Percentiles rank a stretch among this genome's conserved stretches.
phyloP scores from a whole-genome alignment of 2,797 vertebrate species.

The Florisuga fusca region DNA sequence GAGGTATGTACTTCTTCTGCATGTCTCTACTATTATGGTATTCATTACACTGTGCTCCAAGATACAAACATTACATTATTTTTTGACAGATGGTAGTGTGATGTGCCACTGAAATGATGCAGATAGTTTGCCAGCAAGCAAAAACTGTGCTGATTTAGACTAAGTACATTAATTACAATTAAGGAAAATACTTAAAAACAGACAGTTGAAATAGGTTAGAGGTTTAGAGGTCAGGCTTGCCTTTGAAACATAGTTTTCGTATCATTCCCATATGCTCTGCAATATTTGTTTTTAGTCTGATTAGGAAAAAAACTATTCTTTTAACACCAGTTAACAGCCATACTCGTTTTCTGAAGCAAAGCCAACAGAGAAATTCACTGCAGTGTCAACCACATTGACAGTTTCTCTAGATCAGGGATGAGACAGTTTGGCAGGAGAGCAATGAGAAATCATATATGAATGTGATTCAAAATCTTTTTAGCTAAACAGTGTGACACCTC shows the following conservation, averaged over 20 bases:
- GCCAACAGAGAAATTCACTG: background rate
- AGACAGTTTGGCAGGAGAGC: background rate
- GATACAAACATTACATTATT: background rate
- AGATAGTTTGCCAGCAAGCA: background rate
- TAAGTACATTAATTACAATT: background rate
- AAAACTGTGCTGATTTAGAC: background rate
- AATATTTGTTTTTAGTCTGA: background rate
- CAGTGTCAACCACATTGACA: background rate
- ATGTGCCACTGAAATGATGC: background rate
- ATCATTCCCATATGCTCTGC: background rate
- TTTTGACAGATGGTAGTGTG: background rate
- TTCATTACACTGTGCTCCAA: background rate
- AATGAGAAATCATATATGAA: background rate
- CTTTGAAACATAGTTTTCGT: background rate
- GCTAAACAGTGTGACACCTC: background rate
- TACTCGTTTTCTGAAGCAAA: background rate
- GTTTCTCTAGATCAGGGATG: background rate
- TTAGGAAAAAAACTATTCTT: background rate
- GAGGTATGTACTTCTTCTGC: conserved; percentile 33
- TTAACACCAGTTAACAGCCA: background rate
- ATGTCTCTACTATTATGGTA: background rate
- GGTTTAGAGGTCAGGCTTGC: background rate
- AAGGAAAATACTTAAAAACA: background rate
- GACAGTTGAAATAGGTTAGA: background rate
- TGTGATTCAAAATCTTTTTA: background rate